Evolutionary conservation across 2,113 vertebrate species (phyloP), one percentile per base, ranked within the genome.

Genomic region (Salminus brasiliensis): DNA sequence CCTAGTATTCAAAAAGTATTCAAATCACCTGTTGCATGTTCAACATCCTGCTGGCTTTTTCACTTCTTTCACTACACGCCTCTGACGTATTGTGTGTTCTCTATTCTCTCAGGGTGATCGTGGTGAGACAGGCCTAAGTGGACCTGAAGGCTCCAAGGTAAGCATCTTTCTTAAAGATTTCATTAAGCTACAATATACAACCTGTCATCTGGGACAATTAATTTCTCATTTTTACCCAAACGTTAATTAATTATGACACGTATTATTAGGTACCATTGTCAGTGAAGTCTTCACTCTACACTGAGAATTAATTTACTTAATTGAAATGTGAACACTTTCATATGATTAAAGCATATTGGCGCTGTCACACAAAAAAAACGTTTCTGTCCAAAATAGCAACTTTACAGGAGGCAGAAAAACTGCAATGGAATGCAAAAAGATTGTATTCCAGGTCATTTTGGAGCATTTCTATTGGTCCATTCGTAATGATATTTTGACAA

Each of bases 131-230:
- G 95, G 96, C 47, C 85, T 92, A 63, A 78, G 87, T 68, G 96
- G 95, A 89, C 87, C 89, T 78, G 83, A 88, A 84, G 96, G 96
- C 78, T 88, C 85, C 75, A 92, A 94, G 95, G 95, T 96, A 94
- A 74, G 55, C 52, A 25, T 49, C 23, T 27, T 21, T 63, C 60
- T 74, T 53, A 23, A 59, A 53, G 8, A 16, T 34, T n/a, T 68
- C 32, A 67, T 53, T 74, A n/a, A 39, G 25, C 18, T n/a, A 67
- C 45, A 74, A 59, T n/a, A 32, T 47, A 53, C 32, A 27, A 55
- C 32, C 21, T 49, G 47, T 21, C 27, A 60, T 29, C 69, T 29
- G 12, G 13, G 25, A 27, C 27, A 8, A 21, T 53, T 16, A 75
- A 66, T 25, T n/a, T 23, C 15, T 7, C 15, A 74, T 66, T 62